Conservation (phyloP, 1,140 invertebrate genomes). For the Ceratosolen fusciceps region DNA sequence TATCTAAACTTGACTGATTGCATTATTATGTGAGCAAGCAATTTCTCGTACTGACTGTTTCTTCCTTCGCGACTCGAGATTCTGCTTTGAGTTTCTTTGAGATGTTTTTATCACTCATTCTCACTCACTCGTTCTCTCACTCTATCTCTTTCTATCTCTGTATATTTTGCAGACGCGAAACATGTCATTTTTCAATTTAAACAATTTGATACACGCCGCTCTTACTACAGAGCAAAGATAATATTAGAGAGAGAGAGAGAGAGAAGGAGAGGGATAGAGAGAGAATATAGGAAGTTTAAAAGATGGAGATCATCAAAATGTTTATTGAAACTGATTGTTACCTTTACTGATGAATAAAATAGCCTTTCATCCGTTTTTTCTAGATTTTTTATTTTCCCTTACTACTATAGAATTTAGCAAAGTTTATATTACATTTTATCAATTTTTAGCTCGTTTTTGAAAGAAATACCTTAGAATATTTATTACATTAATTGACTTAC, state of each 20-base stretch:
- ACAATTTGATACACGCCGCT: slow-evolving; percentile 15
- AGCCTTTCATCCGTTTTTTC: not conserved
- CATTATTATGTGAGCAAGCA: slow-evolving; percentile 18
- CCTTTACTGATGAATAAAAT: not conserved
- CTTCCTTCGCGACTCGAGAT: slow-evolving; percentile 4
- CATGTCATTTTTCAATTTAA: slow-evolving; percentile 44
- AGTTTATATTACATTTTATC: not conserved
- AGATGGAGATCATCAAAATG: not conserved
- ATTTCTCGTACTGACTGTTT: not conserved
- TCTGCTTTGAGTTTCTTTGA: slow-evolving; percentile 9
- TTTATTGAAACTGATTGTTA: slow-evolving; percentile 25
- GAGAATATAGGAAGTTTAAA: not conserved
- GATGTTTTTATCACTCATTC: not conserved
- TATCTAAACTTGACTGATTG: slow-evolving; percentile 45
- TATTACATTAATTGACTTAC: no score
- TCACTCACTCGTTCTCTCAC: not conserved
- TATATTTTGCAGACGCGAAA: slow-evolving; percentile 1
- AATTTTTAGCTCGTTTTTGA: no score
- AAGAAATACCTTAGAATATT: no score
- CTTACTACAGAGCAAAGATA: not conserved
- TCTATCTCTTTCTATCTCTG: not conserved
- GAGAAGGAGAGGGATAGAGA: not conserved
- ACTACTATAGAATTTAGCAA: not conserved
- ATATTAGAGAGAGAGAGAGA: not conserved
- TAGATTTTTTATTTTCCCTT: not conserved